phyloP scores from a whole-genome alignment of 1,140 invertebrate genomes.

The Bombus waltoni region DNA sequence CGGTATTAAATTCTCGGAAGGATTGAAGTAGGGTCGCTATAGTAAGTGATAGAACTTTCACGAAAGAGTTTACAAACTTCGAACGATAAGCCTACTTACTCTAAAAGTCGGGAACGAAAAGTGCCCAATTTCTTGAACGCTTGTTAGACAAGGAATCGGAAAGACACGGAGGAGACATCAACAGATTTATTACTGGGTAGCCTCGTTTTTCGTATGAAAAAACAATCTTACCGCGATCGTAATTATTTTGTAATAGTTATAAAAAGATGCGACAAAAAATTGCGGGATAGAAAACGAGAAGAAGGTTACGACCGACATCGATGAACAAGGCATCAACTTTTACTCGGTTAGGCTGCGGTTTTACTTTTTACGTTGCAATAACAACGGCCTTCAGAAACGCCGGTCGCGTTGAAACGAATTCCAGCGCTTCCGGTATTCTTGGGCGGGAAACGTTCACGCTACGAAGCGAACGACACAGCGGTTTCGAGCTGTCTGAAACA shows the following conservation, averaged over 20 bases:
- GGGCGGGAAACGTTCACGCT: background rate
- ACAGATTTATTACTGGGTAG: background rate
- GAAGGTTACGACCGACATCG: background rate
- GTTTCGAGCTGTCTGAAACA: slow-evolving; percentile 35
- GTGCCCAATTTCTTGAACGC: background rate
- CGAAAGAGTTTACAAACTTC: background rate
- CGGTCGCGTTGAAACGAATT: slow-evolving; percentile 21
- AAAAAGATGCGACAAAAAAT: background rate
- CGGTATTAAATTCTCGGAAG: no score
- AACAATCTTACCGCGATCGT: background rate
- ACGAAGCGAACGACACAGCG: background rate
- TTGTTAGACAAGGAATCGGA: background rate
- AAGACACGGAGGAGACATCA: background rate
- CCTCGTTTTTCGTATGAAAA: background rate
- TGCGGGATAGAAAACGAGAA: background rate
- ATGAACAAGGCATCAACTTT: background rate
- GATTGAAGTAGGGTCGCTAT: no score
- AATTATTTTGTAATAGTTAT: background rate
- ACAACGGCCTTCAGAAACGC: slow-evolving; percentile 17
- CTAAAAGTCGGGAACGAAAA: background rate
- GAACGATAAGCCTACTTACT: background rate
- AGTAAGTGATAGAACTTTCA: background rate
- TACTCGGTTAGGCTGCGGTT: slow-evolving; percentile 1
- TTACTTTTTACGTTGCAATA: slow-evolving; percentile 1
- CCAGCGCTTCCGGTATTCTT: slow-evolving; percentile 48